These are phyloP conservation scores for Centruroides vittatus DNA, from an alignment of 1,140 invertebrate species.

Conservation along the genomic window DNA sequence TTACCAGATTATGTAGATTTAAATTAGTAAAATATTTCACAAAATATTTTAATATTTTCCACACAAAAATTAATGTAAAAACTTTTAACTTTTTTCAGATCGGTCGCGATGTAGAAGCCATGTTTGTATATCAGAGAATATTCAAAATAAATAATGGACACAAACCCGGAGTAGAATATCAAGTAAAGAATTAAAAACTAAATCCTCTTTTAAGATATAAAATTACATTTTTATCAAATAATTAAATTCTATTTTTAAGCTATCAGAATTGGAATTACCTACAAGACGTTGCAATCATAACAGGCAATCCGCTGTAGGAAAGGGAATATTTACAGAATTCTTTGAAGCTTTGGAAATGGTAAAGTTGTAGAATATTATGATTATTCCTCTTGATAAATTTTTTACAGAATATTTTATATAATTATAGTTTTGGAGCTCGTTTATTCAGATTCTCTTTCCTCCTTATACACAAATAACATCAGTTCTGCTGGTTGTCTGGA, in stretches of 20 bases:
- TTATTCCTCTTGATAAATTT: neutral
- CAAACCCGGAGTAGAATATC: slow-evolving; percentile 37
- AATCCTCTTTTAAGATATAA: no score
- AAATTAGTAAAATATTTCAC: no score
- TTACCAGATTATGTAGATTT: no score
- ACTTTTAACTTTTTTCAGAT: slow-evolving; percentile 38
- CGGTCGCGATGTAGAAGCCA: slow-evolving; percentile 54
- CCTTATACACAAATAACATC: slow-evolving; percentile 25
- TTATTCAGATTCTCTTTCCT: slow-evolving; percentile 26
- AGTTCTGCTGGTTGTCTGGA: slow-evolving; percentile 31
- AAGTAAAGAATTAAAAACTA: slow-evolving; percentile 23
- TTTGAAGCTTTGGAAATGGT: slow-evolving; percentile 20
- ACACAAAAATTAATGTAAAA: no score
- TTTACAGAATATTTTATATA: neutral
- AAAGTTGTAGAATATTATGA: no score
- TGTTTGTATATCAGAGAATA: slow-evolving; percentile 48
- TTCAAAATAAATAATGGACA: slow-evolving; percentile 14
- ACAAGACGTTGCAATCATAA: slow-evolving; percentile 31
- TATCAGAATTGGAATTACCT: slow-evolving; percentile 51
- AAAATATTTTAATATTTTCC: no score
- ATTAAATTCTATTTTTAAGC: no score
- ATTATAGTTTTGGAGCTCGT: slow-evolving; percentile 24
- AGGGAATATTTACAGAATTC: slow-evolving; percentile 15
- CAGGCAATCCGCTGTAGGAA: slow-evolving; percentile 27
- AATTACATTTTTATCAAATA: neutral